Percentiles rank a stretch among this genome's conserved stretches.
Conservation (phyloP, 2,113 vertebrate species). For the Fulica atra region DNA sequence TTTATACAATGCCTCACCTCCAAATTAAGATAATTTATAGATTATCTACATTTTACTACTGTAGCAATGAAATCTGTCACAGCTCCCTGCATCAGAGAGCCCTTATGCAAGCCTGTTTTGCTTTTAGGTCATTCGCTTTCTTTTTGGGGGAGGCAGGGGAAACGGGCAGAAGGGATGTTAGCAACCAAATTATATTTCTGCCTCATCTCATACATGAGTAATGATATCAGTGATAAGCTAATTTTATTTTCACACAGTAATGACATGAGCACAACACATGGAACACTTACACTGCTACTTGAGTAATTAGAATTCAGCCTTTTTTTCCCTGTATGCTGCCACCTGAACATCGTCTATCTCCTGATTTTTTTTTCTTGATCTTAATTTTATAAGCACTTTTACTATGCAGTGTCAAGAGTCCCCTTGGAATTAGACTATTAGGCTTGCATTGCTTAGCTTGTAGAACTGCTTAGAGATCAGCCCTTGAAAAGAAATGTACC, state of each 20-base stretch:
- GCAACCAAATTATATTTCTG: slow-evolving; percentile 26
- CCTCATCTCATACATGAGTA: slow-evolving; percentile 54
- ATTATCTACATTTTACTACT: background rate
- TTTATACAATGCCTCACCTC: background rate
- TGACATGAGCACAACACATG: background rate
- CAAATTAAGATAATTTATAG: slow-evolving; percentile 39
- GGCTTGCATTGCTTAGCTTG: slow-evolving; percentile 19
- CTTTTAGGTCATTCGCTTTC: background rate
- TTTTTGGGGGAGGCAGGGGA: fast-evolving
- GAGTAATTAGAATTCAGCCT: slow-evolving; percentile 45
- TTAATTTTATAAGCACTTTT: slow-evolving; percentile 59
- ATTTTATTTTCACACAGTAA: slow-evolving; percentile 60
- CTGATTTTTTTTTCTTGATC: slow-evolving; percentile 53
- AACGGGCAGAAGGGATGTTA: background rate
- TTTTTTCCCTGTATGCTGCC: slow-evolving; percentile 5
- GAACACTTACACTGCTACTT: slow-evolving; percentile 33
- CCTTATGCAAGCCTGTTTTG: background rate
- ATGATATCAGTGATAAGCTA: slow-evolving; percentile 41
- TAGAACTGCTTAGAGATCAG: slow-evolving; percentile 23
- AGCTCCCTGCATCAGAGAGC: background rate
- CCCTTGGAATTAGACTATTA: slow-evolving; percentile 41
- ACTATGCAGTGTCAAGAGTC: background rate
- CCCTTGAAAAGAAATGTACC: slow-evolving; percentile 47
- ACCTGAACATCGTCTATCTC: slow-evolving; percentile 20
- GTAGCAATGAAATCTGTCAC: background rate